Conservation (phyloP, 2,113 vertebrate genomes). For the Mesitornis unicolor region DNA sequence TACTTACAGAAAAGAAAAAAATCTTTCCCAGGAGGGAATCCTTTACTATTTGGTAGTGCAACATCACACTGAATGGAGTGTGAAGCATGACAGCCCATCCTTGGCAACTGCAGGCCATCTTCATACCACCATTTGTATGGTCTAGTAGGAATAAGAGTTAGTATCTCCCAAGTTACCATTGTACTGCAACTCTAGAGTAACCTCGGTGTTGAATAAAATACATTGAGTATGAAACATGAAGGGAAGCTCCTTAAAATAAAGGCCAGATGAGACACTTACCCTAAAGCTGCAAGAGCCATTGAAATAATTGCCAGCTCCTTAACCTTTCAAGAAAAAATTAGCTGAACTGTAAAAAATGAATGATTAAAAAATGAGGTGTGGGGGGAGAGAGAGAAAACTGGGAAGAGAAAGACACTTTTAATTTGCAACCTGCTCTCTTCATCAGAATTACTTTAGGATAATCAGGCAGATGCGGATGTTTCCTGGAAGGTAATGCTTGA, state of each 20-base stretch:
- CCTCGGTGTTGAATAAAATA: not conserved
- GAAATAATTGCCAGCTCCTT: conserved; percentile 59
- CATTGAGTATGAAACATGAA: not conserved
- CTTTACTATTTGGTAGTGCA: not conserved
- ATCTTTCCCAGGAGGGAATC: not conserved
- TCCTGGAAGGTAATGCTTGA: conserved; percentile 58
- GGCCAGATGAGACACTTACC: conserved; percentile 37
- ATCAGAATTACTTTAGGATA: conserved; percentile 63
- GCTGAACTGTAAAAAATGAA: conserved; percentile 27
- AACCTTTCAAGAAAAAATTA: conserved; percentile 62
- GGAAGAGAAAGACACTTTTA: conserved; percentile 21
- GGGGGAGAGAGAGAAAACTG: not conserved
- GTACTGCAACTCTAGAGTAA: not conserved
- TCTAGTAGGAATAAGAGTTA: not conserved
- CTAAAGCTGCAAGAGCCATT: conserved; percentile 10
- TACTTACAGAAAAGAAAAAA: not conserved
- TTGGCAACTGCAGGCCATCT: not conserved
- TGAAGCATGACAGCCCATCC: not conserved
- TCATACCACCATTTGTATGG: rapidly evolving
- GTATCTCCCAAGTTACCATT: not conserved
- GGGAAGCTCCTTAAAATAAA: conserved; percentile 35
- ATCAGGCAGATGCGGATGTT: conserved; percentile 67
- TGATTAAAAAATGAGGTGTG: not conserved
- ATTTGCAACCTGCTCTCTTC: conserved; percentile 61
- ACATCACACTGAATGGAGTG: not conserved